phyloP scores from a whole-genome alignment of 2,888 invertebrate species.

The Caenorhabditis sulstoni region DNA sequence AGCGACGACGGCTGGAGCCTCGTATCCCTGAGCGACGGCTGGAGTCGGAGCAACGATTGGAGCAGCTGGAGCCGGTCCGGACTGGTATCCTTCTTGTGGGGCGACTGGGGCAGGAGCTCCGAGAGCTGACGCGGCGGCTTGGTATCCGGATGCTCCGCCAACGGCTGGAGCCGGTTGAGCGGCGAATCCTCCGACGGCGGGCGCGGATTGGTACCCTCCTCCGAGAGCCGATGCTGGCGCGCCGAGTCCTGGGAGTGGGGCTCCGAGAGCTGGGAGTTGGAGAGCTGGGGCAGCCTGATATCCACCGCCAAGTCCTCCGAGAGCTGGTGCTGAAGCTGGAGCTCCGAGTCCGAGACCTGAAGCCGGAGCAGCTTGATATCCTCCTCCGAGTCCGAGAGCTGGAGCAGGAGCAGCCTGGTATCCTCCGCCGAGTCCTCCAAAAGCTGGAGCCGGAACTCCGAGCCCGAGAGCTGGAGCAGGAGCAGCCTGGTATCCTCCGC shows the following conservation, averaged over 20 bases:
- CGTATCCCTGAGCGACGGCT: slow-evolving; percentile 22
- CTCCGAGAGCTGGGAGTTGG: not conserved
- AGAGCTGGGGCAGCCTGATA: slow-evolving; percentile 11
- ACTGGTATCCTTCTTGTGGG: slow-evolving; percentile 34
- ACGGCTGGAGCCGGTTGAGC: too few relatives aligned
- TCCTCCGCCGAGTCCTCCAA: slow-evolving; percentile 11
- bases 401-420: slow-evolving; percentile 11
- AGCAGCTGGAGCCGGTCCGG: slow-evolving; percentile 13
- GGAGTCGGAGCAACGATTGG: slow-evolving; percentile 7
- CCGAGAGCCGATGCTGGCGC: slow-evolving; percentile 15
- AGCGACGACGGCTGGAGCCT: slow-evolving; percentile 20
- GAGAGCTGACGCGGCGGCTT: not conserved
- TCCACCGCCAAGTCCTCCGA: slow-evolving; percentile 14
- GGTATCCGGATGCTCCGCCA: slow-evolving; percentile 16
- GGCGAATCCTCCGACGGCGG: slow-evolving; percentile 20
- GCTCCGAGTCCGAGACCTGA: slow-evolving; percentile 18
- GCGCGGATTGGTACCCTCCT: slow-evolving; percentile 4
- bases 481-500: slow-evolving; percentile 24
- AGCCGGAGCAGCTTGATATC: slow-evolving; percentile 12
- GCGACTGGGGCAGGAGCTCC: not conserved
- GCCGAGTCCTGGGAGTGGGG: slow-evolving; percentile 7
- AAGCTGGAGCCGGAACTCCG: slow-evolving; percentile 3
- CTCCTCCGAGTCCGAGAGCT: slow-evolving; percentile 15
- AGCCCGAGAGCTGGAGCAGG: slow-evolving; percentile 20
- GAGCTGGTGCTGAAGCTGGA: not conserved